Conservation (phyloP, 2,113 vertebrate genomes). For the Acinonyx jubatus region DNA sequence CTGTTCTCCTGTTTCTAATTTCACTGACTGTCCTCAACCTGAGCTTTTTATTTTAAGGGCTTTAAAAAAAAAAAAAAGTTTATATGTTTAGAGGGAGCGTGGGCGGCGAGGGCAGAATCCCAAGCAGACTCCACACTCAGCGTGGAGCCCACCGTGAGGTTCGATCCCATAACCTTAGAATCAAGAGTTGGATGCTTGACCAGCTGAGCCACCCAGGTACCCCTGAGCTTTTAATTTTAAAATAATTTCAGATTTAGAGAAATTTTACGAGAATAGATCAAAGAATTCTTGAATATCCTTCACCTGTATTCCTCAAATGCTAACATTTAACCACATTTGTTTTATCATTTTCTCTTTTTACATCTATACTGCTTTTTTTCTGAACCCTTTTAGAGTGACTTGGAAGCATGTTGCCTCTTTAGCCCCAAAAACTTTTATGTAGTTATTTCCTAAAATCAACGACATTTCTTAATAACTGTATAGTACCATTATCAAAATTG, state of each 20-base stretch:
- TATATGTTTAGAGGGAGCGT: not conserved
- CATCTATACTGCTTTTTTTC: not conserved
- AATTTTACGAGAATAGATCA: not conserved
- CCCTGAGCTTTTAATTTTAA: not conserved
- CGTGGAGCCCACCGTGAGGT: no score
- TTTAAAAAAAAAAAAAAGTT: no score
- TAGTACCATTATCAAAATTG: not conserved
- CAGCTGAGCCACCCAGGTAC: no score
- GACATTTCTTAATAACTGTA: not conserved
- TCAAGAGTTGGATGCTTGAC: no score
- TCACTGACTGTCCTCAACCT: not conserved
- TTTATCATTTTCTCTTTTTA: not conserved
- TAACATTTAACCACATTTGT: not conserved
- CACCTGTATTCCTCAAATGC: not conserved
- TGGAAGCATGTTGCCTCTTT: not conserved
- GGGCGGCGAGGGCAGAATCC: not conserved
- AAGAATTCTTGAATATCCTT: not conserved
- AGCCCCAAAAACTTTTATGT: not conserved
- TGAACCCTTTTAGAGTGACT: not conserved
- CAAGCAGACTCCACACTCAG: no score
- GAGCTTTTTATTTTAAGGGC: not conserved
- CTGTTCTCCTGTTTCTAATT: not conserved
- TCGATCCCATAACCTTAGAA: no score
- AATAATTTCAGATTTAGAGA: conserved; percentile 1
- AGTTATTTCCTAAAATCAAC: not conserved